A percentile compares a stretch with the other conserved stretches of the same genome.
Evolutionary conservation across 1,140 invertebrate genomes (phyloP).

Genomic region (Orchestia grillus): DNA sequence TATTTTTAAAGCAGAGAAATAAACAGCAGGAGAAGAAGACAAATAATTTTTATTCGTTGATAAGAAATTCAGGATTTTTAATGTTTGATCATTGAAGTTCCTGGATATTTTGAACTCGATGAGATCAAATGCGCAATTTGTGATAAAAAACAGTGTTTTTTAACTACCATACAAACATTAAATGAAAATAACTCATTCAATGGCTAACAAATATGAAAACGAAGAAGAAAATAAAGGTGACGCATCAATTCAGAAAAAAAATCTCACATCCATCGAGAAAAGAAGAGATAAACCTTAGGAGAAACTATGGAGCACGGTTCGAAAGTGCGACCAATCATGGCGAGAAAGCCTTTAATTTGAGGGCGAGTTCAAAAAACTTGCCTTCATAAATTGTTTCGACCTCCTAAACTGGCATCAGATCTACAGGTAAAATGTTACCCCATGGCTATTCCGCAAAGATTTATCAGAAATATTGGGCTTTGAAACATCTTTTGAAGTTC

Average conservation of each 20-base stretch:
- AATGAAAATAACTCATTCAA: not conserved
- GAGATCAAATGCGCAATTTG: not conserved
- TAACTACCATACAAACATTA: not conserved
- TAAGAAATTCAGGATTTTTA: too few species aligned
- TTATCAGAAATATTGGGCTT: not conserved
- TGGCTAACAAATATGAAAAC: not conserved
- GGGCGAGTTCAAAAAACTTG: slow-evolving; percentile 26
- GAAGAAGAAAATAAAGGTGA: not conserved
- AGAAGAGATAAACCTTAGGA: not conserved
- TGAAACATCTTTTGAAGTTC: not conserved
- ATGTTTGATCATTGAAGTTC: not conserved
- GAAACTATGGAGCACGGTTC: not conserved
- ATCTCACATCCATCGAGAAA: not conserved
- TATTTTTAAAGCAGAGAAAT: not conserved
- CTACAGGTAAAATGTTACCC: not conserved
- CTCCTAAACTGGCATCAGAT: slow-evolving; percentile 9
- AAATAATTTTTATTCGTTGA: not conserved
- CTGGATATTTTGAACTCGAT: not conserved
- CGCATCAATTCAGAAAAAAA: not conserved
- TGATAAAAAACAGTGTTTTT: not conserved
- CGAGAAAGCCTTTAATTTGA: slow-evolving; percentile 4
- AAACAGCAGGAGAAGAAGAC: not conserved
- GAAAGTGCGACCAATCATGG: not conserved
- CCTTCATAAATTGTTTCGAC: slow-evolving; percentile 36
- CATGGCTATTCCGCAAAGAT: not conserved